Percentiles rank a stretch among this genome's conserved stretches.
Evolutionary conservation across 2,888 invertebrate species (phyloP).

Genomic region (Aricia artaxerxes): DNA sequence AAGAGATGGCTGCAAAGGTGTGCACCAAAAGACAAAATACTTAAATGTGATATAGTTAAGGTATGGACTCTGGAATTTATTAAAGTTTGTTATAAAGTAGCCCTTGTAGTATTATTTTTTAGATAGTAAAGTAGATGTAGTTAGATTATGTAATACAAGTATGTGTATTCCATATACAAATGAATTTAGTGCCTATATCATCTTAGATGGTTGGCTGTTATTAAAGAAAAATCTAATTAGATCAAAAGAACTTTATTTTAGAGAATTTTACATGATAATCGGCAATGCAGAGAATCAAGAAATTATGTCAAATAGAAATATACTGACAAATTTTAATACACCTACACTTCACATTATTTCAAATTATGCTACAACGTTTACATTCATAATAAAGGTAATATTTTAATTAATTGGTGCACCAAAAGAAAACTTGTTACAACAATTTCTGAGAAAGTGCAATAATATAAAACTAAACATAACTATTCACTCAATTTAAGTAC

Average conservation of each 20-base stretch:
- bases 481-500: conserved; percentile 54
- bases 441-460: conserved; percentile 62
- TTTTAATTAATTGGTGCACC: conserved; percentile 62
- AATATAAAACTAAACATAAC: conserved; percentile 58
- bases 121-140: not conserved
- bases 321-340: conserved; percentile 74
- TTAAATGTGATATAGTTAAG: conserved; percentile 48
- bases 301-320: conserved; percentile 76
- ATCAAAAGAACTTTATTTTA: conserved; percentile 82
- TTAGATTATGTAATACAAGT: not conserved
- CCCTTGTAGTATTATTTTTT: conserved; percentile 37
- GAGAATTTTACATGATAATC: conserved; percentile 79
- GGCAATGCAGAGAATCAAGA: conserved; percentile 79
- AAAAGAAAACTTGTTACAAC: conserved; percentile 56
- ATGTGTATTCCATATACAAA: not conserved
- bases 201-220: not conserved
- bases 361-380: conserved; percentile 72
- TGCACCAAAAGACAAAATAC: conserved; percentile 66
- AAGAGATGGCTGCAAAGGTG: conserved; percentile 72
- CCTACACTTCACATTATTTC: conserved; percentile 70
- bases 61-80: conserved; percentile 35
- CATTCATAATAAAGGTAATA: conserved; percentile 62
- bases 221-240: conserved; percentile 46
- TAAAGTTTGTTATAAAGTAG: conserved; percentile 26
- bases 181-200: not conserved